Evolutionary conservation across 2,797 vertebrate genomes (phyloP).

Genomic region (Myripristis murdjan): DNA sequence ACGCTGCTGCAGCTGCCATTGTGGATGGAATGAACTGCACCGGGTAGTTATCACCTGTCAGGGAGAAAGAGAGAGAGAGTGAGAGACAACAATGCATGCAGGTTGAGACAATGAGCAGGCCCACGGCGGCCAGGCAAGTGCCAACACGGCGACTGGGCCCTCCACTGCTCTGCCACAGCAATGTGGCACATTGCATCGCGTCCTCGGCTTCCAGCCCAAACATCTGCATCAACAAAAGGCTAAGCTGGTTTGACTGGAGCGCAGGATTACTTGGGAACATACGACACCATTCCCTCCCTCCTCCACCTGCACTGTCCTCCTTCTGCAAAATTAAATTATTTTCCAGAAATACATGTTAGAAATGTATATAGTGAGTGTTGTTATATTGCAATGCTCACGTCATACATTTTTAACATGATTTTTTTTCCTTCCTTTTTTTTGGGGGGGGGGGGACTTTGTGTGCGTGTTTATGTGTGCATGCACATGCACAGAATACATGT

Average conservation of each 20-base stretch:
- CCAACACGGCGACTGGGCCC: conserved; percentile 88
- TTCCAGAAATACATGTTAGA: too few relatives aligned
- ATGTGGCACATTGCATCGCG: conserved; percentile 81
- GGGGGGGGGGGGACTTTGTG: too few relatives aligned
- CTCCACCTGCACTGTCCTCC: conserved; percentile 54
- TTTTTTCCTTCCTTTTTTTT: too few relatives aligned
- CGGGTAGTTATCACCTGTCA: conserved; percentile 99
- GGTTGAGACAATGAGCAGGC: conserved; percentile 97
- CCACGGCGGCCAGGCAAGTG: conserved; percentile 91
- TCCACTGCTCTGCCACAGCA: conserved; percentile 76
- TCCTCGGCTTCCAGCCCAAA: conserved; percentile 91
- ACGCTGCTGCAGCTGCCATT: conserved; percentile 99
- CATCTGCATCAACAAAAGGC: conserved; percentile 98
- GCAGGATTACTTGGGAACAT: conserved; percentile 86
- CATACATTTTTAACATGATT: conserved; percentile 26
- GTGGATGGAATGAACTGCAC: conserved; percentile 99
- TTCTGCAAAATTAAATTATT: too few relatives aligned
- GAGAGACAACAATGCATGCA: conserved; percentile 94
- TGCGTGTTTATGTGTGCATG: conserved; percentile 2
- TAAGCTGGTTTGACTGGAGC: conserved; percentile 88
- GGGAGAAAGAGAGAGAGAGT: conserved; percentile 69
- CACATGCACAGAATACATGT: conserved; percentile 37
- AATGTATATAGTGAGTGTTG: too few relatives aligned
- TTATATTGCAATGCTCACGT: conserved; percentile 27
- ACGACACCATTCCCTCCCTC: conserved; percentile 56